Evolutionary conservation across 2,797 vertebrate species (phyloP), one percentile per base, ranked within the genome.

Genomic region (Chrosomus eos): DNA sequence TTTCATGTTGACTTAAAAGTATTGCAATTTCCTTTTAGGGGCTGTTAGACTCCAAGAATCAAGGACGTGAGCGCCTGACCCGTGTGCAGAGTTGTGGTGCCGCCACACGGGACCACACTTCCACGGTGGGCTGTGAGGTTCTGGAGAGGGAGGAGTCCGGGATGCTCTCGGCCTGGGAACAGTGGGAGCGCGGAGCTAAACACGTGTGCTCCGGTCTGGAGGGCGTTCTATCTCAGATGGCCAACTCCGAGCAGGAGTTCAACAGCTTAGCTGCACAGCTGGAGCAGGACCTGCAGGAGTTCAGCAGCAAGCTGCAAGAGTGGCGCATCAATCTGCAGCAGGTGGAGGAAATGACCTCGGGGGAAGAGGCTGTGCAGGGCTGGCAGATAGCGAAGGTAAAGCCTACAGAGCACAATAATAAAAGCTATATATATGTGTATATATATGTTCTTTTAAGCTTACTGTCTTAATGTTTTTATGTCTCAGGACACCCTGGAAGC

Each of bases 161-260:
- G 82, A 94, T 99, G 84, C 91, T 92, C 9, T 93, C 95, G 0
- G 96, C 97, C 62, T 99, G 98, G 97, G 94, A 95, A 89, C 97
- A 97, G 91, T 99, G 98, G 98, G 97, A 98, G 82, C 96, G 96
- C 19, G 93, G 93, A 4, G 94, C 95, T 0, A 85, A 95, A 16
- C 96, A 96, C 71, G 95, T 95, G 1, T 94, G 93, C 23, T 90
- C 91, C 14, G 89, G 94, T 86, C 92, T 99, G 89, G 95, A 97
- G 93, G 94, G 93, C 0, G 90, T 95, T 10, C 94, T 96, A 48
- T 95, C 94, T 85, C 97, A 96, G 88, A 97, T 97, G 91, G 95
- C 96, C 85, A 95, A 96, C 74, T 98, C 97, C 0, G 98, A 99
- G 86, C 96, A 94, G 88, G 97, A 99, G 91, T 99, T 98, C 89